phyloP scores from a whole-genome alignment of 2,113 vertebrate species.

The Antigone vipio region DNA sequence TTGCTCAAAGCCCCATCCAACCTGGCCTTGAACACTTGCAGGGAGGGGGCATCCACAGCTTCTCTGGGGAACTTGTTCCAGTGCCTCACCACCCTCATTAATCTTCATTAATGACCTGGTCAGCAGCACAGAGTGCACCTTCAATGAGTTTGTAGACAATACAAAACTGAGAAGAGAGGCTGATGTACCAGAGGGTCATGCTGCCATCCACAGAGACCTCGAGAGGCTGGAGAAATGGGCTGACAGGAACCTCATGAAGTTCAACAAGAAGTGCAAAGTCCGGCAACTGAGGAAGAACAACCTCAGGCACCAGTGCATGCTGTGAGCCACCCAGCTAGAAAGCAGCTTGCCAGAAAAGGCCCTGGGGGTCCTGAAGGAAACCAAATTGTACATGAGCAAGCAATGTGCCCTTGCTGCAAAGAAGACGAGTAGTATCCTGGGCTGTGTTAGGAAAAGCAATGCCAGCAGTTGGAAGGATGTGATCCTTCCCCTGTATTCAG shows the following conservation, averaged over 20 bases:
- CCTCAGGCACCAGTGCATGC: background rate
- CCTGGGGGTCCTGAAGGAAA: background rate
- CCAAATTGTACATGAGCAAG: background rate
- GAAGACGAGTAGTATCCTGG: background rate
- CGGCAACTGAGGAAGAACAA: background rate
- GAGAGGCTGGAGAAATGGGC: background rate
- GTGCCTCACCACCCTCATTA: no score
- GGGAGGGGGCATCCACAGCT: no score
- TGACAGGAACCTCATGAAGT: background rate
- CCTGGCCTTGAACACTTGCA: no score
- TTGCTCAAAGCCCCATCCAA: no score
- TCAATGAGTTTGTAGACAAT: background rate
- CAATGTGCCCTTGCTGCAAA: background rate
- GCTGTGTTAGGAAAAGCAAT: background rate
- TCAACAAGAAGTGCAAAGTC: background rate
- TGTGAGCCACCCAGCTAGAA: fast-evolving
- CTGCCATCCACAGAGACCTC: background rate
- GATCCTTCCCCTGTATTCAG: background rate
- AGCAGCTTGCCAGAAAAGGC: background rate
- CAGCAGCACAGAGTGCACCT: background rate
- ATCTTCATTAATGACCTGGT: background rate
- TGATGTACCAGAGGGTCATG: background rate
- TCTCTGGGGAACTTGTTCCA: no score
- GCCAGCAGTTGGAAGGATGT: background rate
- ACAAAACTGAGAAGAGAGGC: background rate